Evolutionary conservation across 2,113 vertebrate genomes (phyloP).

Genomic region (Nipponia nippon): DNA sequence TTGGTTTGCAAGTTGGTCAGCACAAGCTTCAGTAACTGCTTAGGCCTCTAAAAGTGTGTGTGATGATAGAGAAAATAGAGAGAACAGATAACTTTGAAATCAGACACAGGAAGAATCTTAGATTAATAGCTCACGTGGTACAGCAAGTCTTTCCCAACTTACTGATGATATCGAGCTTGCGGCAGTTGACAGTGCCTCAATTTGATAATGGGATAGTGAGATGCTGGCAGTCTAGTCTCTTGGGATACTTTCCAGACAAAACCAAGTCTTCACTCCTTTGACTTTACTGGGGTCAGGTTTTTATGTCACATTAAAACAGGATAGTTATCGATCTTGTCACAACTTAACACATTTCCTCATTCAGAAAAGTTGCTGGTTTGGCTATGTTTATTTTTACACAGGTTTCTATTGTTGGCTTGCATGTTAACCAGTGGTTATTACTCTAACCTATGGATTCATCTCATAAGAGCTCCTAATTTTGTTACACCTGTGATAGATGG

Average conservation of each 20-base stretch:
- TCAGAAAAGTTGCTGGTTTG: background rate
- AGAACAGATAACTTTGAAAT: background rate
- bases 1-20: background rate
- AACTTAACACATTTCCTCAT: background rate
- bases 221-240: background rate
- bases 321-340: background rate
- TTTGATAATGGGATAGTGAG: background rate
- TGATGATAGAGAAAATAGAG: background rate
- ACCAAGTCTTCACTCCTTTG: background rate
- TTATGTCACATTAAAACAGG: background rate
- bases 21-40: background rate
- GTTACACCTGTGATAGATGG: background rate
- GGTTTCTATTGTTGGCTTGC: background rate
- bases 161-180: fast-evolving
- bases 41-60: background rate
- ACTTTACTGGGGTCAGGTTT: background rate
- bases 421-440: background rate
- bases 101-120: background rate
- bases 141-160: background rate
- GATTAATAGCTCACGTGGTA: background rate
- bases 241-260: background rate
- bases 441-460: background rate
- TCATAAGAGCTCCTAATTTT: background rate
- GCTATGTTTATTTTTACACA: background rate
- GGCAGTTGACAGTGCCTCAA: background rate